phyloP scores from a whole-genome alignment of 2,888 invertebrate genomes.

The Pseudoips prasinana region DNA sequence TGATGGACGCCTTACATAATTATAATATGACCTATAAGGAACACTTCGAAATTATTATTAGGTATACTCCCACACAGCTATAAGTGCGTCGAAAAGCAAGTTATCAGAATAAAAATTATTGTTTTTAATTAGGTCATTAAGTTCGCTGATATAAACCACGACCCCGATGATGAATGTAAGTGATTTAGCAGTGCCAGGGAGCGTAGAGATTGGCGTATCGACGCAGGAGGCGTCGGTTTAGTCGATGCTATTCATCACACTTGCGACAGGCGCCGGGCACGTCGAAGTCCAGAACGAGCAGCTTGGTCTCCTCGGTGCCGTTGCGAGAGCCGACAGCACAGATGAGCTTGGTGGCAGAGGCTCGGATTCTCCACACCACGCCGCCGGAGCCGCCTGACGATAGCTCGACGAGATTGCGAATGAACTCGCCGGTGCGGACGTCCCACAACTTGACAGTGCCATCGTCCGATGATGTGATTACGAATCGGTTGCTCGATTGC shows the following conservation, averaged over 20 bases:
- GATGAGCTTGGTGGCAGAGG: slow-evolving; percentile 97
- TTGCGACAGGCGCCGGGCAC: slow-evolving; percentile 87
- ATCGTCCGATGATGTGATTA: slow-evolving; percentile 99
- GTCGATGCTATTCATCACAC: slow-evolving; percentile 79
- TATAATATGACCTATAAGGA: too few relatives aligned
- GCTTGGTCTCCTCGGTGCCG: slow-evolving; percentile 99
- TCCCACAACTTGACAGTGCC: slow-evolving; percentile 99
- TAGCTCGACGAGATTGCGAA: slow-evolving; percentile 96
- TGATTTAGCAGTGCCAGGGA: slow-evolving; percentile 64
- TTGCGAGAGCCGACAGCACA: slow-evolving; percentile 99
- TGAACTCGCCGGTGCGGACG: slow-evolving; percentile 97
- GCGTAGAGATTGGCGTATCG: slow-evolving; percentile 72
- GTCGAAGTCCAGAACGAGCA: slow-evolving; percentile 98
- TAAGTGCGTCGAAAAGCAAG: too few relatives aligned
- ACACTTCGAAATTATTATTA: too few relatives aligned
- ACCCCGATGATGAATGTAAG: neutral
- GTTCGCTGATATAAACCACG: too few relatives aligned
- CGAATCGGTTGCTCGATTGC: slow-evolving; percentile 98
- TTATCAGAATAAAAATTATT: too few relatives aligned
- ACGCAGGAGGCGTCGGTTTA: slow-evolving; percentile 71
- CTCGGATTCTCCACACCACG: slow-evolving; percentile 98
- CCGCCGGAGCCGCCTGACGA: slow-evolving; percentile 98
- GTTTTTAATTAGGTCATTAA: too few relatives aligned
- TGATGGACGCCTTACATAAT: neutral
- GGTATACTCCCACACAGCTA: too few relatives aligned